Conservation (phyloP, 2,797 vertebrate species). For the Halcyon leucocephala region DNA sequence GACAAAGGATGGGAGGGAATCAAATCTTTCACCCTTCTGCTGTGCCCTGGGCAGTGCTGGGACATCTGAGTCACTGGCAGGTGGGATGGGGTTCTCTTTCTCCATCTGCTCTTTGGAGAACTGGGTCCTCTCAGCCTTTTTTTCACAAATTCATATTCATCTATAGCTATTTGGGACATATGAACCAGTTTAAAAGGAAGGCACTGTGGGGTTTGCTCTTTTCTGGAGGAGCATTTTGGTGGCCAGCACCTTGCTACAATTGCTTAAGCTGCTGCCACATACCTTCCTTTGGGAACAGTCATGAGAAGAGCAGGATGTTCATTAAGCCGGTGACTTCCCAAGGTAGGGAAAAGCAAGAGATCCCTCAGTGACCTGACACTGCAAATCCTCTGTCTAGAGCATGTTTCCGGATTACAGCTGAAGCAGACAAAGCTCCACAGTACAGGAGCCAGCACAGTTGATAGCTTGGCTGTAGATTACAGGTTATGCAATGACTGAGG, state of each 20-base stretch:
- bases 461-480: constrained; percentile 48
- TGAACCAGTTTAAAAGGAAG: background rate
- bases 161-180: background rate
- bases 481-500: constrained; percentile 40
- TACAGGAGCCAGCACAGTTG: background rate
- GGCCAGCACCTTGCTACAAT: background rate
- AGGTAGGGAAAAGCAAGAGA: constrained; percentile 19
- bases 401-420: constrained; percentile 58
- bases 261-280: accelerated
- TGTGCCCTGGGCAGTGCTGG: background rate
- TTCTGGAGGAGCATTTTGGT: background rate
- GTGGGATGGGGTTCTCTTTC: background rate
- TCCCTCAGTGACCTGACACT: constrained; percentile 16
- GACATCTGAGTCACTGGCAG: accelerated
- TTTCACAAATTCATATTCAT: background rate
- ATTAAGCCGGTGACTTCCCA: background rate
- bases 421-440: constrained; percentile 45
- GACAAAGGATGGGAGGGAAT: background rate
- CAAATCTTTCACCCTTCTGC: background rate
- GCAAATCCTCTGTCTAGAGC: constrained; percentile 33
- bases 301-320: background rate
- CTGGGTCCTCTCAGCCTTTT: background rate
- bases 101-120: background rate
- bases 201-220: accelerated
- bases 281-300: background rate